Percentiles rank a stretch among this genome's conserved stretches.
These are phyloP conservation scores for Oncorhynchus kisutch DNA, from an alignment of 2,113 vertebrate species.

Conservation along the genomic window DNA sequence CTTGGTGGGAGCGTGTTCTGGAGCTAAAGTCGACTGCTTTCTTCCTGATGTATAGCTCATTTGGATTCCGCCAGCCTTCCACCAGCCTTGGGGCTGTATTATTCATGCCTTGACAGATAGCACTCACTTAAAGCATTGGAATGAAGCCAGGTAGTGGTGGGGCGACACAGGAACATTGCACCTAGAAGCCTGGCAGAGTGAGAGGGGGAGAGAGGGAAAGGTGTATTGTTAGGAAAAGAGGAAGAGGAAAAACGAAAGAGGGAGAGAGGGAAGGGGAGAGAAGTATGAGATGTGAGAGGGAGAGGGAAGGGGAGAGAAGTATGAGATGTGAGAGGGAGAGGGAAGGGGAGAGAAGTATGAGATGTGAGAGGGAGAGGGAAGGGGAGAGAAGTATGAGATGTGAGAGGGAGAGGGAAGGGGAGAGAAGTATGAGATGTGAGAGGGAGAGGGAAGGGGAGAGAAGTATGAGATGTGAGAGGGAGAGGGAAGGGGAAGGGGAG, in stretches of 20 bases:
- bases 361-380: too few relatives aligned
- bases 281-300: too few relatives aligned
- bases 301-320: neutral
- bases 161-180: conserved; percentile 78
- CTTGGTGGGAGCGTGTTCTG: conserved; percentile 86
- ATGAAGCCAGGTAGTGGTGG: conserved; percentile 87
- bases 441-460: too few relatives aligned
- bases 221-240: too few relatives aligned
- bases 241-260: too few relatives aligned
- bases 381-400: too few relatives aligned
- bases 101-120: conserved; percentile 99
- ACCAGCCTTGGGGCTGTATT: conserved; percentile 92
- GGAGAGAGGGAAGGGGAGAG: too few relatives aligned
- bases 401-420: neutral
- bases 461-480: too few relatives aligned
- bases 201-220: conserved; percentile 9
- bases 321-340: too few relatives aligned
- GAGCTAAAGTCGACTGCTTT: conserved; percentile 91
- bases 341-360: too few relatives aligned
- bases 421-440: too few relatives aligned
- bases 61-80: conserved; percentile 85
- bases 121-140: conserved; percentile 98
- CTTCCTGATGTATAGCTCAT: conserved; percentile 97
- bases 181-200: conserved; percentile 37
- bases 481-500: too few relatives aligned